These are phyloP conservation scores for Hypothenemus hampei DNA, from an alignment of 1,140 invertebrate genomes.

Conservation along the genomic window DNA sequence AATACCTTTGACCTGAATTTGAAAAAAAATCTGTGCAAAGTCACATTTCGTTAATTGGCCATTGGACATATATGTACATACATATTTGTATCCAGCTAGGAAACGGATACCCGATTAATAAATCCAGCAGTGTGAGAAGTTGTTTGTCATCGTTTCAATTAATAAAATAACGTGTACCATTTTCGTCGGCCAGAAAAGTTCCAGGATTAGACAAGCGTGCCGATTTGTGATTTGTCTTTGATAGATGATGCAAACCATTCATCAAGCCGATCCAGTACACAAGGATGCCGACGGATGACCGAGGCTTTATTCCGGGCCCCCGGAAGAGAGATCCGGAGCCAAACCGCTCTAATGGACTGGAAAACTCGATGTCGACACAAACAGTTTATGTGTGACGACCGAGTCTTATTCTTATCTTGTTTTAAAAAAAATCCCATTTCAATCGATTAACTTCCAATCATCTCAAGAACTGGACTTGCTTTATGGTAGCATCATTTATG, in stretches of 20 bases:
- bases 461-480: too few species aligned
- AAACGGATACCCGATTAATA: too few species aligned
- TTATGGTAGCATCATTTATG: too few species aligned
- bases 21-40: too few species aligned
- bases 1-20: too few species aligned
- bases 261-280: conserved; percentile 42
- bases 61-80: too few species aligned
- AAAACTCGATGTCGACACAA: conserved; percentile 41
- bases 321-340: conserved; percentile 25
- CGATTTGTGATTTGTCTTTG: conserved; percentile 47
- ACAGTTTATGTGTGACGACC: conserved; percentile 38
- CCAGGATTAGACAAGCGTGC: conserved; percentile 35
- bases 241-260: conserved; percentile 44
- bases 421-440: too few species aligned
- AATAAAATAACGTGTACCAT: conserved; percentile 33
- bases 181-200: conserved; percentile 26
- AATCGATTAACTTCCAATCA: too few species aligned
- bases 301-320: conserved; percentile 29
- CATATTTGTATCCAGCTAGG: too few species aligned
- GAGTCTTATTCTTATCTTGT: too few species aligned
- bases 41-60: too few species aligned
- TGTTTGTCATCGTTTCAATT: conserved; percentile 35
- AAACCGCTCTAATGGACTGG: conserved; percentile 40
- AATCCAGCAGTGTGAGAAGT: conserved; percentile 28
- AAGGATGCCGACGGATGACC: conserved; percentile 28